Evolutionary conservation across 2,888 invertebrate species (phyloP).

Genomic region (Eustalomyia histrio): DNA sequence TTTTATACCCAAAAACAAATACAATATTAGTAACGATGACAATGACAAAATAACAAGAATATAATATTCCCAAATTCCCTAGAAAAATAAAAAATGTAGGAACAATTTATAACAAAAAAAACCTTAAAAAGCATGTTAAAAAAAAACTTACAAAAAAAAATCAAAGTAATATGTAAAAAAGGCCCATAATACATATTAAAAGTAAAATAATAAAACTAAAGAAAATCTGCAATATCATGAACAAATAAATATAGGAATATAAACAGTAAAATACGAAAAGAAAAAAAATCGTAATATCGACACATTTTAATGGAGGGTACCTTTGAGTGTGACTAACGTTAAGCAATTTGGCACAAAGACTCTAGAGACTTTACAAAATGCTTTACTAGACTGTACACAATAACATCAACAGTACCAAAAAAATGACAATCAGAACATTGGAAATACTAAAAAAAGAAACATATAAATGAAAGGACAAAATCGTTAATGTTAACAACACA

Average conservation of each 20-base stretch:
- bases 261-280: slow-evolving; percentile 16
- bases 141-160: slow-evolving; percentile 37
- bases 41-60: slow-evolving; percentile 53
- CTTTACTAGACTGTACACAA: slow-evolving; percentile 47
- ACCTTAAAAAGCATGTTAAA: neutral
- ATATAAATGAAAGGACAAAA: slow-evolving; percentile 66
- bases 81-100: slow-evolving; percentile 53
- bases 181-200: slow-evolving; percentile 25
- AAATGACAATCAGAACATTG: slow-evolving; percentile 10
- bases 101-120: slow-evolving; percentile 19
- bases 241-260: neutral
- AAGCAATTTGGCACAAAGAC: slow-evolving; percentile 68
- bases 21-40: slow-evolving; percentile 34
- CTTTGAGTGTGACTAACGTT: slow-evolving; percentile 68
- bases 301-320: slow-evolving; percentile 59
- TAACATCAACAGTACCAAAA: slow-evolving; percentile 11
- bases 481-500: slow-evolving; percentile 68
- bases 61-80: slow-evolving; percentile 62
- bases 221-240: slow-evolving; percentile 25
- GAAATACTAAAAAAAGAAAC: slow-evolving; percentile 35
- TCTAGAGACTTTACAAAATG: slow-evolving; percentile 59
- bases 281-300: slow-evolving; percentile 50
- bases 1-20: slow-evolving; percentile 8
- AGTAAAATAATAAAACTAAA: neutral
- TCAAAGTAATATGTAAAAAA: slow-evolving; percentile 27